Conservation (phyloP, 2,797 vertebrate species). For the Phoebastria nigripes region DNA sequence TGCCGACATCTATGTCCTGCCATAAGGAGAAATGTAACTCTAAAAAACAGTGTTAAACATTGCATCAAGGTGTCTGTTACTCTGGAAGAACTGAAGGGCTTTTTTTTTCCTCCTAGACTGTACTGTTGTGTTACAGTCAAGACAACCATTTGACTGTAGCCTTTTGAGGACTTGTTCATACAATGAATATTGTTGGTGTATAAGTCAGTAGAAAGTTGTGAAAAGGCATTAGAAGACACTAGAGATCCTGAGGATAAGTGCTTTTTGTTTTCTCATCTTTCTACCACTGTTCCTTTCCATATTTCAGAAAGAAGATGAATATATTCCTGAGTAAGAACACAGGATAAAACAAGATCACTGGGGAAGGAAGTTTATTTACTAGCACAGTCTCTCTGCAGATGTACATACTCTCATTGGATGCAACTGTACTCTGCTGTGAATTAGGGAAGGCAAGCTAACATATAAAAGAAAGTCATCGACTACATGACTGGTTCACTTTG, state of each 20-base stretch:
- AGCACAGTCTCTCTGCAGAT: not conserved
- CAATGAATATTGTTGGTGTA: slow-evolving; percentile 14
- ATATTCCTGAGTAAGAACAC: not conserved
- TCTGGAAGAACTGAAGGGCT: not conserved
- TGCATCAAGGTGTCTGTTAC: not conserved
- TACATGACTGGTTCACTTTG: not conserved
- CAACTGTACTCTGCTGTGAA: not conserved
- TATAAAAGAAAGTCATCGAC: not conserved
- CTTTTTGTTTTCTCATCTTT: not conserved
- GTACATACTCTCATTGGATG: not conserved
- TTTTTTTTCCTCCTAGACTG: not conserved
- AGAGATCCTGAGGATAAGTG: not conserved
- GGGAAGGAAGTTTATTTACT: not conserved
- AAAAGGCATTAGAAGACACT: not conserved
- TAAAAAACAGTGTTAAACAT: not conserved
- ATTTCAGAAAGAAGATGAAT: not conserved
- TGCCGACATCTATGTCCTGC: not conserved
- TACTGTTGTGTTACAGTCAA: not conserved
- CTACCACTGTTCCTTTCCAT: not conserved
- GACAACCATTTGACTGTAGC: not conserved
- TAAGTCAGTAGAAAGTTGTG: not conserved
- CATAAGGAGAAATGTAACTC: not conserved
- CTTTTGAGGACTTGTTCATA: slow-evolving; percentile 33
- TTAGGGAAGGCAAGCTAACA: not conserved
- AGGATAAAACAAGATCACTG: not conserved